Evolutionary conservation across 2,888 invertebrate genomes (phyloP), one percentile per base, ranked within the genome.

Genomic region (Nezara viridula): DNA sequence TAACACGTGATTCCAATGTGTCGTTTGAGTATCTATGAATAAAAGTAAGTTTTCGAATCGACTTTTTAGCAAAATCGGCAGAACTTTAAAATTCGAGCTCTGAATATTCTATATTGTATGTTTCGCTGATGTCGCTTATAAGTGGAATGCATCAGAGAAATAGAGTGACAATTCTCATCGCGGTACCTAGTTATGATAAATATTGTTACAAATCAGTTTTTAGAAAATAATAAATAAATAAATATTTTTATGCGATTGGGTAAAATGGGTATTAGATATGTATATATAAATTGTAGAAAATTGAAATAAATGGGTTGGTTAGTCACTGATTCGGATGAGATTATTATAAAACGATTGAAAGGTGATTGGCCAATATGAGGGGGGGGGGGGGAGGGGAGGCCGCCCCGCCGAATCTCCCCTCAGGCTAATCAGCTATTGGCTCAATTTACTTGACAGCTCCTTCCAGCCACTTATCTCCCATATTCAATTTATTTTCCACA

Each of bases 341-440:
- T 87, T 87, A 87, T 87, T 55, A 87, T 87, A 66, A 87, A 44
- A 37, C 47, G 87, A 87, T 87, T 87, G 87, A 87, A 87, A 60
- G 52, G 55, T 14, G 86, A 52, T 81, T 81, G 81, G 81, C 81
- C 81, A 44, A 66, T 66, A 32, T 44, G 32, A 21, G 21, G 37
- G 55, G 12, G 37, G 32, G n/a, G 27, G 86, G n/a, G n/a, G n/a
- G 24, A 5, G 24, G 52, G 55, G 21, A 40, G n/a, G 40, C 44
- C 87, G 44, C 27, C 47, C 21, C 24, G 86, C 60, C 55, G 60
- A 86, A 81, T 81, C 40, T 81, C 40, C 81, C 87, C 87, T 47
- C 66, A 60, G 87, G 87, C 87, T 66, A 87, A 87, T 87, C 87
- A 87, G 52, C 44, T 27, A 87, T 60, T 87, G 87, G 66, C 87